These are phyloP conservation scores for Sebastes cheni DNA, from an alignment of 2,797 vertebrate species.

Conservation along the genomic window DNA sequence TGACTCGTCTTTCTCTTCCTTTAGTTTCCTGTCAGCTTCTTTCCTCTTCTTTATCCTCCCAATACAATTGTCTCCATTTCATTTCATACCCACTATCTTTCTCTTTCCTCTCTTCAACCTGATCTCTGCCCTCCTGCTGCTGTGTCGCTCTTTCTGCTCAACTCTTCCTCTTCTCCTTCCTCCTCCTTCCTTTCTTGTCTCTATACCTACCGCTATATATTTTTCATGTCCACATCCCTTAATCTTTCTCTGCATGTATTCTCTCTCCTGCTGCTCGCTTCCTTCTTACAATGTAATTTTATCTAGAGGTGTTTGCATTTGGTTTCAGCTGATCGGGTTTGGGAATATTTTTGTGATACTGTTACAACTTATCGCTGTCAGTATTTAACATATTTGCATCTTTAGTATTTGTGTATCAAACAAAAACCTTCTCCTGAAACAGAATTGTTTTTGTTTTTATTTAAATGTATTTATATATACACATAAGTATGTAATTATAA, in stretches of 20 bases:
- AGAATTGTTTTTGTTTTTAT: background rate
- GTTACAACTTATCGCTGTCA: background rate
- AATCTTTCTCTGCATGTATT: background rate
- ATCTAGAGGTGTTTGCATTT: background rate
- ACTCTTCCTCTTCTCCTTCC: background rate
- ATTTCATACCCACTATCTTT: background rate
- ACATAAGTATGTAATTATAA: too few relatives aligned
- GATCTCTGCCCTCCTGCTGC: slow-evolving; percentile 4
- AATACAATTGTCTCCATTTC: background rate
- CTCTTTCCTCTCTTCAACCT: background rate
- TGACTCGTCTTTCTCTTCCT: background rate
- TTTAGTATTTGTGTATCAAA: background rate
- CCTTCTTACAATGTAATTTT: background rate
- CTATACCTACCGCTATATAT: background rate
- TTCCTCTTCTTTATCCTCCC: background rate
- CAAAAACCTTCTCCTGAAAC: background rate
- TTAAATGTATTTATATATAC: too few relatives aligned
- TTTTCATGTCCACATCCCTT: background rate
- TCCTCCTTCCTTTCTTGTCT: background rate
- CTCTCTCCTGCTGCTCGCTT: background rate
- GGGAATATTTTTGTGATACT: background rate
- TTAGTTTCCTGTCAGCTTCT: background rate
- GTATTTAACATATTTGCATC: background rate
- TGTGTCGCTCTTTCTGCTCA: background rate
- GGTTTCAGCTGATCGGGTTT: background rate